Percentiles rank a stretch among this genome's conserved stretches.
Evolutionary conservation across 2,113 vertebrate species (phyloP).

Genomic region (Myrmecophaga tridactyla): DNA sequence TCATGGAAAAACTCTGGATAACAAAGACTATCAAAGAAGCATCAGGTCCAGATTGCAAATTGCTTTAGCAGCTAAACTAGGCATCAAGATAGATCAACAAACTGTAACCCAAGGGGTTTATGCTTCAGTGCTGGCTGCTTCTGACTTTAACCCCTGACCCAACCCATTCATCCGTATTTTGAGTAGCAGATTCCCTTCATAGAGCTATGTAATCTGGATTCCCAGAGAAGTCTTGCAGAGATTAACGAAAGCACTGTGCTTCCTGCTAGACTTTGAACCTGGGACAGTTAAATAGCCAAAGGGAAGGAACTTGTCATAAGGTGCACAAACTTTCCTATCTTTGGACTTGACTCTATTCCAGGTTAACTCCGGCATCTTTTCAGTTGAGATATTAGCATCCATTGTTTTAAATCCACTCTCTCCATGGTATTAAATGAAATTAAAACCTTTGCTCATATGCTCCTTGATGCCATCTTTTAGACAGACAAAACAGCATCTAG

Average conservation of each 20-base stretch:
- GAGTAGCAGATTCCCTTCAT: conserved; percentile 35
- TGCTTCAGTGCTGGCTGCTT: not conserved
- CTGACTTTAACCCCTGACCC: not conserved
- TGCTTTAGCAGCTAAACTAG: not conserved
- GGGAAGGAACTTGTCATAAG: not conserved
- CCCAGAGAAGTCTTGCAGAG: not conserved
- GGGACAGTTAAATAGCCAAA: not conserved
- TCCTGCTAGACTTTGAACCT: not conserved
- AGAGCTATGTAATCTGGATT: not conserved
- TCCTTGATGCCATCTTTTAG: not conserved
- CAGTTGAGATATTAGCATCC: not conserved
- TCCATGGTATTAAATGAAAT: not conserved
- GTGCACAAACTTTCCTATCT: not conserved
- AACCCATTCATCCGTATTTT: not conserved
- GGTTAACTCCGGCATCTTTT: conserved; percentile 14
- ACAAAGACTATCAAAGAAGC: conserved; percentile 31
- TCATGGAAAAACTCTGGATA: not conserved
- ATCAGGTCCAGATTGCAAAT: conserved; percentile 27
- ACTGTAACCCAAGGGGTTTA: not conserved
- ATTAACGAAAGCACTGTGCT: not conserved
- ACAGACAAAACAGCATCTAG: not conserved
- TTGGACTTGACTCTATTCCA: not conserved
- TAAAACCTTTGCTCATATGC: not conserved
- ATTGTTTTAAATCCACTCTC: not conserved
- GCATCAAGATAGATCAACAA: not conserved